Base-by-base conservation (phyloP, 2,888 invertebrate genomes). In the Bombylius major region DNA sequence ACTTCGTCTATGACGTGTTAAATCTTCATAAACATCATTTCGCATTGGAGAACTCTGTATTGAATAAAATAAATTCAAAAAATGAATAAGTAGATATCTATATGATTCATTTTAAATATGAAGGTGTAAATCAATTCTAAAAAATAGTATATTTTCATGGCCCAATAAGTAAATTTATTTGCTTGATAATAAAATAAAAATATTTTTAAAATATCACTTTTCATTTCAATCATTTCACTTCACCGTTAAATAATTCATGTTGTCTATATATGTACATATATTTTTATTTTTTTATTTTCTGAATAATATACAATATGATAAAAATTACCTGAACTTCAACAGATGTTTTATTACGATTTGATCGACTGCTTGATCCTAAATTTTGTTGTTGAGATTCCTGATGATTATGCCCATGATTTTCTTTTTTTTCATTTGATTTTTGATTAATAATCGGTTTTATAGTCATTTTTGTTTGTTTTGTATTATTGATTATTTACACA, bases 41-140 rank as follows among this genome's bases (percentile, higher is more conserved):
- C 71, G 69, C 5, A 71, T 67, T 57, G 72, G 73, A 5, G 73
- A 70, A 62, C 71, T 72, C 73, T 73, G 56, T 8, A 46, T 51
- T 50, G n/a, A 31, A 11, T 33, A 8, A 36, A 7, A 7, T 46
- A 13, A 46, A 7, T 8, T 5, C 6, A 4, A 9, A 23, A 42
- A 51, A 5, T 34, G 12, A 36, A 36, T 34, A 36, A n/a, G 33
- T 36, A n/a, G 3, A 8, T n/a, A n/a, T n/a, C n/a, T n/a, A n/a
- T n/a, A n/a, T 12, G 9, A 51, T 11, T n/a, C n/a, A 42, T 51
- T 39, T 12, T 51, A n/a, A 14, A 7, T 51, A 42, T n/a, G n/a
- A n/a, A n/a, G n/a, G n/a, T n/a, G n/a, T n/a, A n/a, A n/a, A n/a
- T n/a, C n/a, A n/a, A n/a, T n/a, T n/a, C n/a, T n/a, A n/a, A n/a